Base-by-base conservation (phyloP, 2,797 vertebrate species). In the Garrulus glandarius region DNA sequence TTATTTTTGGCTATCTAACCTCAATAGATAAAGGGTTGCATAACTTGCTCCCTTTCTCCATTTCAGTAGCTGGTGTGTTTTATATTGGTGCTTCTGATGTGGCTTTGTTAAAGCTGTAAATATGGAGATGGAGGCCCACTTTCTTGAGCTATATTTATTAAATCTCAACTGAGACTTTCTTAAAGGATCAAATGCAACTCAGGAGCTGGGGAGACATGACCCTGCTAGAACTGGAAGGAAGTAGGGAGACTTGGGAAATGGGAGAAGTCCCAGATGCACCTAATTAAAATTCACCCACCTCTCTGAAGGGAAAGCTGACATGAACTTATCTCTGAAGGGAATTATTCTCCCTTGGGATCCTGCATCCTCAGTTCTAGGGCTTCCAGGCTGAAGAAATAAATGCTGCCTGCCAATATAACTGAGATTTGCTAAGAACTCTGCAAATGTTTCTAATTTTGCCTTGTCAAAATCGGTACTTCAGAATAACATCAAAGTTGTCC, bases 241-340 rank as follows among this genome's bases (percentile, higher is more conserved):
- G 41, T 24, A 49, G 67, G 67, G 37, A 70, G 52, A 56, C 30
- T 81, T 5, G 3, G 34, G 70, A 82, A 39, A 61, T 86, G 23
- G 21, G 17, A 59, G 36, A 90, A 90, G 37, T 95, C 95, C 90
- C 95, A 91, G 49, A 29, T 79, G 94, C 32, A 82, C 44, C 52
- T 60, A 87, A 81, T 95, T 95, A 92, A 93, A 95, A 96, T 84
- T 93, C 92, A 84, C 26, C 59, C 70, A 60, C 52, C 27, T 87
- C 88, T 95, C 93, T 11, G 14, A 89, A 91, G 95, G 86, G 74
- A 95, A 87, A 92, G 81, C 59, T 89, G 88, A 76, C 63, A 82
- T 11, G 21, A 86, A 92, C 56, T 76, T 76, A 20, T 47, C 52
- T 87, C 92, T 56, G 37, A 82, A 72, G 90, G 72, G 94, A 97